phyloP scores from a whole-genome alignment of 2,113 vertebrate species.

The Fulica atra region DNA sequence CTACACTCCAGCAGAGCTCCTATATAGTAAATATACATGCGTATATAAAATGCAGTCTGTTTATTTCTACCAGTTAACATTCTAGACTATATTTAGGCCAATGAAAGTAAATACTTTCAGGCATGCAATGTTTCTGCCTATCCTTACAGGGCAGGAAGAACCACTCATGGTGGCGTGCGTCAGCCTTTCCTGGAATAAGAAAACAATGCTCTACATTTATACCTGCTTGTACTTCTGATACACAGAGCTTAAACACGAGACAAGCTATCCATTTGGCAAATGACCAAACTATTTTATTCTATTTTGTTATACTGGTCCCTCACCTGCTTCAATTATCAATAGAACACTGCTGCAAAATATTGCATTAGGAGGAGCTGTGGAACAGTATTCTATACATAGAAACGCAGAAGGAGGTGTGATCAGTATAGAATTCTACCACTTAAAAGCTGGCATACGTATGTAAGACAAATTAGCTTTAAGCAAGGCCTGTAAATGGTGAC shows the following conservation, averaged over 20 bases:
- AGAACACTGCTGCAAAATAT: not conserved
- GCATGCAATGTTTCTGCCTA: not conserved
- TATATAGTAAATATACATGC: not conserved
- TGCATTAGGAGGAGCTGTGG: not conserved
- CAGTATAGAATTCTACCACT: not conserved
- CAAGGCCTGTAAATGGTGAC: not conserved
- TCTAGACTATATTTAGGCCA: not conserved
- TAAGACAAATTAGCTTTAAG: not conserved
- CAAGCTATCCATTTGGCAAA: not conserved
- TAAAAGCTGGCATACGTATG: not conserved
- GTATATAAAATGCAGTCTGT: too few species aligned
- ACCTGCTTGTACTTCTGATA: not conserved
- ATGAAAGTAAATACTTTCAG: not conserved
- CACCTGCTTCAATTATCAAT: slow-evolving; percentile 13
- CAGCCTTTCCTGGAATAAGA: not conserved
- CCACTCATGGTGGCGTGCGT: not conserved
- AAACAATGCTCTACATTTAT: slow-evolving; percentile 13
- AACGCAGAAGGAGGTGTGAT: not conserved
- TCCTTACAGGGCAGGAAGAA: not conserved
- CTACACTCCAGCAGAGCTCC: not conserved
- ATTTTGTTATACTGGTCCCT: not conserved
- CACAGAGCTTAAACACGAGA: not conserved
- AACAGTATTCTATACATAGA: not conserved
- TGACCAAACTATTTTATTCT: not conserved
- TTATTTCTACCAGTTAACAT: too few species aligned